phyloP scores from a whole-genome alignment of 2,888 invertebrate genomes.

The Catocala nupta region DNA sequence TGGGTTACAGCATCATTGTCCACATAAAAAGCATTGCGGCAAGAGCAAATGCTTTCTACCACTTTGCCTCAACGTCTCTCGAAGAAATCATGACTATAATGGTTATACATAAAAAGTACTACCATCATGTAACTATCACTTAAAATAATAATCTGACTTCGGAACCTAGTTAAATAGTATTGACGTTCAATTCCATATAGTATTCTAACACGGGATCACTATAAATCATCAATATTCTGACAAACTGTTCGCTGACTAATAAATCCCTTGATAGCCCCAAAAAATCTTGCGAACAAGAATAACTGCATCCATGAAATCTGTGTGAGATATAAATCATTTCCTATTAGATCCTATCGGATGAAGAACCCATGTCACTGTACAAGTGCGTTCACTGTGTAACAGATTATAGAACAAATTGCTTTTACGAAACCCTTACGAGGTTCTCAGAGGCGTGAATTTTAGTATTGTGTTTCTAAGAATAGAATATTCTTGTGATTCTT shows the following conservation, averaged over 20 bases:
- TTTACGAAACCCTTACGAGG: conserved; percentile 31
- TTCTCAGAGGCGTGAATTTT: conserved; percentile 17
- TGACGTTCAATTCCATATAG: too few species aligned
- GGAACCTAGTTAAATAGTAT: too few species aligned
- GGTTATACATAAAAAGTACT: too few species aligned
- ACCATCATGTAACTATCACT: too few species aligned
- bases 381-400: conserved; percentile 35
- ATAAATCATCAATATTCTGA: conserved; percentile 6
- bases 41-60: too few species aligned
- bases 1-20: too few species aligned
- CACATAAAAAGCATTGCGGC: too few species aligned
- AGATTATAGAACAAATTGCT: conserved; percentile 53
- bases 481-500: too few species aligned
- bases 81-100: too few species aligned
- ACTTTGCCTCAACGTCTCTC: too few species aligned
- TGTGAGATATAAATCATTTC: conserved; percentile 45
- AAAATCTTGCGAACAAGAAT: conserved; percentile 32
- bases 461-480: conserved; percentile 23
- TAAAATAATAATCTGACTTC: too few species aligned
- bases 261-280: conserved; percentile 16
- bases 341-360: conserved; percentile 43
- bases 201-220: neutral
- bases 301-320: conserved; percentile 36
- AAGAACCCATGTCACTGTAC: conserved; percentile 41
- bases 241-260: conserved; percentile 12